Conservation (phyloP, 2,113 vertebrate species). For the Peromyscus californicus region DNA sequence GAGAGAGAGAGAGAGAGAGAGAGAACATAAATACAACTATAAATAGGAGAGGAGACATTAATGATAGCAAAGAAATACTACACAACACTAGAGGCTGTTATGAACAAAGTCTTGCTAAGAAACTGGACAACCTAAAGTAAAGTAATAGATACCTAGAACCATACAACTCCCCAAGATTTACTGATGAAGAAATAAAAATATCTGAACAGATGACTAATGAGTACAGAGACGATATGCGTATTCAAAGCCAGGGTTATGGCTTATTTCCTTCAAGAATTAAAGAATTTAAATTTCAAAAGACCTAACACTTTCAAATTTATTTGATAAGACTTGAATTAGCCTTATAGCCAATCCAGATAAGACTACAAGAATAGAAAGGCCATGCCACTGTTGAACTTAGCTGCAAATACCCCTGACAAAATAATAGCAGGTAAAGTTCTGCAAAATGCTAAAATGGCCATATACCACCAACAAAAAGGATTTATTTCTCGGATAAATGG, state of each 20-base stretch:
- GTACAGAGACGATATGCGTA: too few relatives aligned
- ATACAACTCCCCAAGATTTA: too few relatives aligned
- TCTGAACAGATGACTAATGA: neutral
- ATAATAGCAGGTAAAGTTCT: neutral
- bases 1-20: neutral
- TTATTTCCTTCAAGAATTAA: neutral
- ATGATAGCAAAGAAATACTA: neutral
- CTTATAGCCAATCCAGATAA: neutral
- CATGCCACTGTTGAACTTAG: neutral
- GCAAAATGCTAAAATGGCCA: neutral
- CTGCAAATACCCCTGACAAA: neutral
- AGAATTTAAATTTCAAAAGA: neutral
- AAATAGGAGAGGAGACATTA: neutral
- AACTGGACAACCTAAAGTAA: neutral
- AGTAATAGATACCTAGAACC: neutral
- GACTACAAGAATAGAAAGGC: neutral
- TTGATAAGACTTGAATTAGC: neutral
- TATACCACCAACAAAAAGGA: neutral
- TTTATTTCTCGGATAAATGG: neutral
- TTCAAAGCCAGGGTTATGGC: neutral
- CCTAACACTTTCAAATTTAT: neutral
- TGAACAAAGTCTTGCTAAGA: neutral
- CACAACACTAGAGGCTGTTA: neutral
- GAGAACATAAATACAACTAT: neutral
- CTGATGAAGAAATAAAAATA: neutral